Evolutionary conservation across 2,797 vertebrate genomes (phyloP).

Genomic region (Rhinoraja longicauda): DNA sequence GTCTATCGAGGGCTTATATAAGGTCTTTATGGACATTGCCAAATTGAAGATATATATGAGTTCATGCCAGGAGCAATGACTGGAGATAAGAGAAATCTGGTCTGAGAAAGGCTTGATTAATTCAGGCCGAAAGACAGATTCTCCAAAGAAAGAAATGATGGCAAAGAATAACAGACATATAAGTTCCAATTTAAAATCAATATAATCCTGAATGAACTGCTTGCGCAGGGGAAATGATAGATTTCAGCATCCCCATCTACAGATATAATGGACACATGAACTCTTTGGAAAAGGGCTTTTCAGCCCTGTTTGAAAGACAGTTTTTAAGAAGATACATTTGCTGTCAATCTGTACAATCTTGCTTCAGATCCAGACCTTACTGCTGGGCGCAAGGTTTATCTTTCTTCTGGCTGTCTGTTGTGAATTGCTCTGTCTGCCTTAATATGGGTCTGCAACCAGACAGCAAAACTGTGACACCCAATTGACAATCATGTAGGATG

Average conservation of each 20-base stretch:
- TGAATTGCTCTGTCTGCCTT: not conserved
- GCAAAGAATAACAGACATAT: not conserved
- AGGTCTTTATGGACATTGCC: not conserved
- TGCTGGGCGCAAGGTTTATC: not conserved
- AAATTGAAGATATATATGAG: not conserved
- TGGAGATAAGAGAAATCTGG: not conserved
- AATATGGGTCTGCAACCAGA: not conserved
- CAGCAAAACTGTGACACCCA: not conserved
- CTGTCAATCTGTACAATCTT: constrained; percentile 3
- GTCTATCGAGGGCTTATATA: too few relatives aligned
- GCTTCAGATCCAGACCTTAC: not conserved
- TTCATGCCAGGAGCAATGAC: not conserved
- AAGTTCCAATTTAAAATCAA: not conserved
- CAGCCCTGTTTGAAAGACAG: not conserved
- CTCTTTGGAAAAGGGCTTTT: not conserved
- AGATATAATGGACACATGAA: not conserved
- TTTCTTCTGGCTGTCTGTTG: not conserved
- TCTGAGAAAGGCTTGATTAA: not conserved
- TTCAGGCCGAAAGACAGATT: not conserved
- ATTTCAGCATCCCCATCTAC: not conserved
- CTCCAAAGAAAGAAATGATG: not conserved
- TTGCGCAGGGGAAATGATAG: not conserved
- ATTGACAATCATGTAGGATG: not conserved
- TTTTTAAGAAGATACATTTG: not conserved
- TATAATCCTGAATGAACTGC: constrained; percentile 13